Evolutionary conservation across 2,797 vertebrate species (phyloP).

Genomic region (Onychomys torridus): DNA sequence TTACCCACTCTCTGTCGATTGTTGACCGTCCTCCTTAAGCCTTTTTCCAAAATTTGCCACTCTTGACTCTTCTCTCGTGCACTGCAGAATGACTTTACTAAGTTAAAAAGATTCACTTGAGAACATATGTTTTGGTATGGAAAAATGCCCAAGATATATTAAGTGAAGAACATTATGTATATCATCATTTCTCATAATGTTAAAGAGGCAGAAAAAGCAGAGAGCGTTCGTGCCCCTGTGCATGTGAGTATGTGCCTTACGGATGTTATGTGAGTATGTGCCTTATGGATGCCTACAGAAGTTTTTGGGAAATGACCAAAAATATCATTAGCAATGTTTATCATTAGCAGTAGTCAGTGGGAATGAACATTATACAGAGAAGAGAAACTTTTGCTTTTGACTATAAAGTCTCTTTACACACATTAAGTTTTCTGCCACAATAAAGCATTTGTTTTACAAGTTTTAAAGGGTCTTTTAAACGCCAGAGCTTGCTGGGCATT

Average conservation of each 20-base stretch:
- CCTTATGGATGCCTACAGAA: neutral
- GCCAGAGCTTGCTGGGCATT: neutral
- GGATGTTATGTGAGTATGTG: neutral
- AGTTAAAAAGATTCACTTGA: constrained; percentile 68
- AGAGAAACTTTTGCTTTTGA: constrained; percentile 25
- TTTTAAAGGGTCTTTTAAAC: neutral
- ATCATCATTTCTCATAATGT: constrained; percentile 65
- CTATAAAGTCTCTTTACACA: neutral
- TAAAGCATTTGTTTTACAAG: neutral
- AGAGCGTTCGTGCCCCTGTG: neutral
- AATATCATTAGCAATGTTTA: constrained; percentile 13
- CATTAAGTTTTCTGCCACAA: neutral
- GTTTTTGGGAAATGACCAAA: neutral
- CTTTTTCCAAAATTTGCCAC: constrained; percentile 45
- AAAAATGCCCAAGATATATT: constrained; percentile 78
- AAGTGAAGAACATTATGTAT: constrained; percentile 69
- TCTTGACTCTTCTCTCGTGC: constrained; percentile 52
- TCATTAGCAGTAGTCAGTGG: neutral
- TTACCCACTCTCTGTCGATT: constrained; percentile 1
- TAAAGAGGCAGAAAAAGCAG: constrained; percentile 49
- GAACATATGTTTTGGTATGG: constrained; percentile 76
- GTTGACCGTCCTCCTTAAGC: neutral
- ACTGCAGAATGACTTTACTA: constrained; percentile 64
- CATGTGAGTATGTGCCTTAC: neutral
- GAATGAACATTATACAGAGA: neutral